phyloP scores from a whole-genome alignment of 2,113 vertebrate genomes.

The Leptosomus discolor region DNA sequence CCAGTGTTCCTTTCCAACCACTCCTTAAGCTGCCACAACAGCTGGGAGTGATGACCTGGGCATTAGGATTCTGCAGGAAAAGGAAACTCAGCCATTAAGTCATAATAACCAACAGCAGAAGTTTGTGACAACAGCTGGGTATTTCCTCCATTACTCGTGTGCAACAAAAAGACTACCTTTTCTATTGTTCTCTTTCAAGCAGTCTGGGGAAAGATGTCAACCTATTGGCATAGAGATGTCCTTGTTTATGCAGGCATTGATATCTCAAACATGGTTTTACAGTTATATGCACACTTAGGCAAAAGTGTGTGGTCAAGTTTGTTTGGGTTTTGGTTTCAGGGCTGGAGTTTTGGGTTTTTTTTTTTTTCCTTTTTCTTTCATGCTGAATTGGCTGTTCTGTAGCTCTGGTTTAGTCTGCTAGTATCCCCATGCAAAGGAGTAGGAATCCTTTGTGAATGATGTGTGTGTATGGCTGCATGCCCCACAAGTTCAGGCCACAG shows the following conservation, averaged over 20 bases:
- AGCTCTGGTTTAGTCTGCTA: not conserved
- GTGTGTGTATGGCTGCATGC: accelerated
- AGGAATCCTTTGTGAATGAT: not conserved
- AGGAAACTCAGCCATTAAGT: not conserved
- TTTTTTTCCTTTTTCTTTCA: accelerated
- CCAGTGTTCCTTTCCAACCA: not conserved
- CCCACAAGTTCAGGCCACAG: not conserved
- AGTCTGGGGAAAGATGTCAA: not conserved
- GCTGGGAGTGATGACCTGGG: not conserved
- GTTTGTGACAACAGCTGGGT: not conserved
- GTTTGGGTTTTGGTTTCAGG: not conserved
- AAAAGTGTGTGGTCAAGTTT: not conserved
- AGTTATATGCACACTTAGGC: not conserved
- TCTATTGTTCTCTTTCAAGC: not conserved
- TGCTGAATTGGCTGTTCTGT: not conserved
- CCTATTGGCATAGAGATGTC: not conserved
- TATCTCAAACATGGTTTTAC: not conserved
- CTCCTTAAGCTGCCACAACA: not conserved
- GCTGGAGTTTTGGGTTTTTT: not conserved
- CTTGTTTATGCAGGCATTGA: not conserved
- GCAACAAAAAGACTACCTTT: not conserved
- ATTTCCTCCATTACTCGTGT: not conserved
- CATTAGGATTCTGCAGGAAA: not conserved
- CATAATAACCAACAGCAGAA: not conserved
- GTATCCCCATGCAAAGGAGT: not conserved